Evolutionary conservation across 53 echinoderm and acorn worm species (phyloP).

Genomic region (Paelopatides confundens): DNA sequence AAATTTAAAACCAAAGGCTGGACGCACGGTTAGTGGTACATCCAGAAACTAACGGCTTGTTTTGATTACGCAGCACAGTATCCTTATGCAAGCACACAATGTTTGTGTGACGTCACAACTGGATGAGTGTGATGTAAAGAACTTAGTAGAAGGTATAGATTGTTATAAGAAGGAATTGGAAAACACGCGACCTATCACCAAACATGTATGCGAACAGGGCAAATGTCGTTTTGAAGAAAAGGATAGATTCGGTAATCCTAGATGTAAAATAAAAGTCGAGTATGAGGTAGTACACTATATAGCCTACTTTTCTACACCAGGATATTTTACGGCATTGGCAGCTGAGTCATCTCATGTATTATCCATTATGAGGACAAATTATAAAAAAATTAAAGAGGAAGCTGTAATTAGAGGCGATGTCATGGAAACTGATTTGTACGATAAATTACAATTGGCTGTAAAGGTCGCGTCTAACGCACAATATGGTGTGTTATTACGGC

Average conservation of each 20-base stretch:
- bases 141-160: neutral
- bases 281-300: neutral
- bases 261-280: neutral
- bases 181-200: neutral
- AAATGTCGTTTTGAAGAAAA: neutral
- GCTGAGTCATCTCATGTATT: neutral
- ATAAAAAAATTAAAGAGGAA: neutral
- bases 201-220: neutral
- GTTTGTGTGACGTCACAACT: neutral
- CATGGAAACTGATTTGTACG: neutral
- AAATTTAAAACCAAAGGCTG: neutral
- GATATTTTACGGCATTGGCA: neutral
- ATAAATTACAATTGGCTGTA: neutral
- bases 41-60: neutral
- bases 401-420: neutral
- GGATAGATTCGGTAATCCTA: neutral
- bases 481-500: neutral
- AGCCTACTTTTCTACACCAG: neutral
- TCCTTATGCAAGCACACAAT: neutral
- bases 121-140: neutral
- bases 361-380: neutral
- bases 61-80: neutral
- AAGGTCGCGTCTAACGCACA: neutral
- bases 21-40: neutral
- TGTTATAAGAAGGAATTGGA: neutral